Conservation (phyloP, 2,113 vertebrate genomes). For the Phalacrocorax aristotelis region DNA sequence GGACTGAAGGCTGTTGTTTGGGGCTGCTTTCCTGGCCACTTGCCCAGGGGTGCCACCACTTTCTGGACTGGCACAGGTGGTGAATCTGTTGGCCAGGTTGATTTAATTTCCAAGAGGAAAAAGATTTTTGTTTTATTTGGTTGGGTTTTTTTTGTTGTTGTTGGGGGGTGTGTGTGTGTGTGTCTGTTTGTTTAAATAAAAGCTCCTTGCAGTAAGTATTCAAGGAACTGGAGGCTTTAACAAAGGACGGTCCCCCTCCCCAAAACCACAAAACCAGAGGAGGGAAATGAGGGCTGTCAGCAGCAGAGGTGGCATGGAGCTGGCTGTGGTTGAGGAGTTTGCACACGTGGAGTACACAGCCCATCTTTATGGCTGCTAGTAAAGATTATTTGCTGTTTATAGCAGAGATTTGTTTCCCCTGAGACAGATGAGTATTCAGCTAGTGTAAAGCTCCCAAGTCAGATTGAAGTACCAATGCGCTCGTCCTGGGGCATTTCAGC, state of each 20-base stretch:
- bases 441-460: fast-evolving
- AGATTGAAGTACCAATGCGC: fast-evolving
- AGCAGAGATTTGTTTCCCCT: not conserved
- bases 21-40: not conserved
- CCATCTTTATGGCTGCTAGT: not conserved
- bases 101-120: not conserved
- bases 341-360: fast-evolving
- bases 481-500: fast-evolving
- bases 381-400: not conserved
- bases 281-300: not conserved
- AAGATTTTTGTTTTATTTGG: not conserved
- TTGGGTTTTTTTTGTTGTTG: no score
- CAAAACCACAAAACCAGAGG: not conserved
- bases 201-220: not conserved
- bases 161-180: no score
- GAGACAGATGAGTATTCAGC: not conserved
- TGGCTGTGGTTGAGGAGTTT: not conserved
- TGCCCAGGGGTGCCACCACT: fast-evolving
- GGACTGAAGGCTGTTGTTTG: not conserved
- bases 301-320: not conserved
- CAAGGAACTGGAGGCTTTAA: not conserved
- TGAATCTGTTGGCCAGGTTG: not conserved
- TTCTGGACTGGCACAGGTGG: not conserved
- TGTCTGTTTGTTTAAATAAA: not conserved
- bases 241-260: not conserved